Base-by-base conservation (phyloP, 2,888 invertebrate genomes). In the Agonopterix subpropinquella region DNA sequence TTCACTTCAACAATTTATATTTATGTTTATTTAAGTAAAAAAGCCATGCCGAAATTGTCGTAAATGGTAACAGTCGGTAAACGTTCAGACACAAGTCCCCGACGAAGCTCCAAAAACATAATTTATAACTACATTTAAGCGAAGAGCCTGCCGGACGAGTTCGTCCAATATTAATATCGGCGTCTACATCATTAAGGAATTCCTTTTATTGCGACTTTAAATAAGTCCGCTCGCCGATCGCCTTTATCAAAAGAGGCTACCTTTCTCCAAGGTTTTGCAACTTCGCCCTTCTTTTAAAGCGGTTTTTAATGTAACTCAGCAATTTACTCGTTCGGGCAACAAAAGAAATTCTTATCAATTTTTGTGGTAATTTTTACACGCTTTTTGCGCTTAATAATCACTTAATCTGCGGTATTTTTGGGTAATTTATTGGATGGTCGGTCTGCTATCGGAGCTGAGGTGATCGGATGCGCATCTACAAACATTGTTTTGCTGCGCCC, bases 191-290 rank as follows among this genome's bases (percentile, higher is more conserved):
- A 87, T 87, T 87, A 86, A 84, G 77, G 78, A 79, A 86, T 86
- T 80, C 87, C 87, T 86, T 86, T 86, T 87, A 87, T 85, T 86
- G 87, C 77, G 65, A 77, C 74, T 83, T 82, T 80, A 85, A 87
- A 85, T 86, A 86, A 86, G 82, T 83, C 70, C 80, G 68, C 65
- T 73, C 74, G 67, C 64, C 75, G 75, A 75, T 77, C 77, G 77
- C 77, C 67, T 79, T 80, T 78, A 79, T 75, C 78, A 79, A 77
- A 77, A 69, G 77, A 77, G 75, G 68, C 80, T 79, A 77, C 86
- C 84, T 86, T 87, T 85, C 85, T 84, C 85, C 82, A 73, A 77
- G 77, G 78, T 83, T 83, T 80, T 70, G 80, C 72, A 80, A 80
- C 67, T 59, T 60, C 68, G 81, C 79, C 82, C 83, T 84, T 82